Evolutionary conservation across 2,888 invertebrate species (phyloP).

Genomic region (Apotomis betuletana): DNA sequence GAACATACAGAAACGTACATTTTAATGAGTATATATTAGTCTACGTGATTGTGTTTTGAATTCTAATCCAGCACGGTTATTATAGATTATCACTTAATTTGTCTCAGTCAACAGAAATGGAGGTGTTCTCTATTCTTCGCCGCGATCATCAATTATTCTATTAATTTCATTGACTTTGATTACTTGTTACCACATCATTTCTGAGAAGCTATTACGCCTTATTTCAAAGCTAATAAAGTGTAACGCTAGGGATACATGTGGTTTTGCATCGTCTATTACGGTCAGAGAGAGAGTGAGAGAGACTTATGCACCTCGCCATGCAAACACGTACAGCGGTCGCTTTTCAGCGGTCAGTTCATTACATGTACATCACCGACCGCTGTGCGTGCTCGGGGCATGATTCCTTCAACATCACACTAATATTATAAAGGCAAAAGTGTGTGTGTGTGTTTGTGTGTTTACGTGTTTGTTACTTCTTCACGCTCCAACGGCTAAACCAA

Average conservation of each 20-base stretch:
- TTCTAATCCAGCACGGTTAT: slow-evolving; percentile 25
- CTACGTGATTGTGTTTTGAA: slow-evolving; percentile 11
- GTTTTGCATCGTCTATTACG: background rate
- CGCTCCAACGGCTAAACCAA: no score
- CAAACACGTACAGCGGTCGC: no score
- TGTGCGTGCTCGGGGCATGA: no score
- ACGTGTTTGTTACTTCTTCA: no score
- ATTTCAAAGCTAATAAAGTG: slow-evolving; percentile 25
- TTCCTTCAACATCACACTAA: no score
- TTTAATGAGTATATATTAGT: background rate
- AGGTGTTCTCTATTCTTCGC: slow-evolving; percentile 13
- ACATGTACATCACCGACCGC: no score
- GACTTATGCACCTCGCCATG: no score
- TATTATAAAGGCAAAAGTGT: no score
- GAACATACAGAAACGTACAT: background rate
- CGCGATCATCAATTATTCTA: slow-evolving; percentile 34
- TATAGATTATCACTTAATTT: slow-evolving; percentile 41
- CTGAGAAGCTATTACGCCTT: slow-evolving; percentile 28
- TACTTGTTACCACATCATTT: slow-evolving; percentile 37
- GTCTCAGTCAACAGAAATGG: slow-evolving; percentile 16
- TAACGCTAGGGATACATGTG: slow-evolving; percentile 7
- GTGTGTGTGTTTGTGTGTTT: no score
- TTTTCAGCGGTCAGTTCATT: no score
- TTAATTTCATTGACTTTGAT: slow-evolving; percentile 33
- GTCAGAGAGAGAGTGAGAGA: no score